phyloP scores from a whole-genome alignment of 1,140 invertebrate species.

The Ceratitis capitata region DNA sequence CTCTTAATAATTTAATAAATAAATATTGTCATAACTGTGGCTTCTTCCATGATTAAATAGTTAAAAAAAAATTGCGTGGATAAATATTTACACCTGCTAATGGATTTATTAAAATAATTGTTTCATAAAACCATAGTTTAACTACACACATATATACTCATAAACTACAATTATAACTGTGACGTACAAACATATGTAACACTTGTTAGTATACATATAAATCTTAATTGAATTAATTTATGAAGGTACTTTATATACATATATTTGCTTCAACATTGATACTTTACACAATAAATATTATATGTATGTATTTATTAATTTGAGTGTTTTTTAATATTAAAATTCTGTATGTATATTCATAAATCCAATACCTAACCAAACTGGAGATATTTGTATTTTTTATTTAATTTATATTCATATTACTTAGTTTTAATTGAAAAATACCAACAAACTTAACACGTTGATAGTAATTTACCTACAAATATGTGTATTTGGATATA shows the following conservation, averaged over 20 bases:
- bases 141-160: neutral
- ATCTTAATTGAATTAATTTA: neutral
- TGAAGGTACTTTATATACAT: neutral
- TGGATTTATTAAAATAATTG: neutral
- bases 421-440: neutral
- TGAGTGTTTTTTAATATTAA: neutral
- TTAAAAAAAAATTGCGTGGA: too few relatives aligned
- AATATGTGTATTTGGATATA: too few relatives aligned
- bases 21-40: neutral
- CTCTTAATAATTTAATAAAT: too few relatives aligned
- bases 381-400: neutral
- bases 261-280: neutral
- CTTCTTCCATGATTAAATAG: too few relatives aligned
- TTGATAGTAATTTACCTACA: neutral
- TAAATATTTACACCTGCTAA: too few relatives aligned
- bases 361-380: constrained; percentile 5
- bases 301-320: neutral
- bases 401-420: neutral
- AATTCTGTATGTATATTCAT: neutral
- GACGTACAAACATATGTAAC: too few relatives aligned
- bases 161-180: neutral
- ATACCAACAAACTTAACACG: constrained; percentile 19
- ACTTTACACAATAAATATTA: neutral
- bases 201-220: too few relatives aligned
- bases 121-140: neutral